Evolutionary conservation across 2,888 invertebrate genomes (phyloP).

Genomic region (Himalopsyche kuldschensis): DNA sequence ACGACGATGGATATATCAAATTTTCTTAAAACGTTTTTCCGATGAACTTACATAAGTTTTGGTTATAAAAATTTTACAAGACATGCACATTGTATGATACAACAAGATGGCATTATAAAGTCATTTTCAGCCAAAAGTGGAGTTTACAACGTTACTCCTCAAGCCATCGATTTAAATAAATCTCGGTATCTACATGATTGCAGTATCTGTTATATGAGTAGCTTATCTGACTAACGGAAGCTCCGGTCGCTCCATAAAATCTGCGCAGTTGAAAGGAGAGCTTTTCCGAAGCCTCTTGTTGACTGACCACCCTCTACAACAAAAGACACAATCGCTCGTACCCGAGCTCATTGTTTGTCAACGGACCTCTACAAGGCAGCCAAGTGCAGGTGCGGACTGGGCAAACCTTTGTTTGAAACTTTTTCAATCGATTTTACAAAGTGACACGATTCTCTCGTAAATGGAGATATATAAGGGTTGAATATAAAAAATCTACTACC

Average conservation of each 20-base stretch:
- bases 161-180: too few species aligned
- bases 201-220: not conserved
- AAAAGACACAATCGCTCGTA: conserved; percentile 33
- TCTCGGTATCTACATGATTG: not conserved
- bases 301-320: conserved; percentile 31
- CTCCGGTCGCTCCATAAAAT: not conserved
- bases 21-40: too few species aligned
- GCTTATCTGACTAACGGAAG: not conserved
- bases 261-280: not conserved
- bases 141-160: too few species aligned
- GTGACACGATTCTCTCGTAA: not conserved
- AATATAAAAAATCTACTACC: not conserved
- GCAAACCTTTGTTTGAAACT: not conserved
- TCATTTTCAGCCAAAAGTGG: too few species aligned
- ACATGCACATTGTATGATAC: too few species aligned
- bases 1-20: too few species aligned
- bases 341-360: conserved; percentile 18
- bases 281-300: conserved; percentile 13
- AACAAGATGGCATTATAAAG: too few species aligned
- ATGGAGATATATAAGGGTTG: not conserved
- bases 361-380: not conserved
- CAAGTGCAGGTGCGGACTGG: conserved; percentile 1
- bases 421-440: not conserved
- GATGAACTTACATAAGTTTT: too few species aligned
- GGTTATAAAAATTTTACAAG: too few species aligned